These are phyloP conservation scores for Sarcophaga caerulescens DNA, from an alignment of 2,888 invertebrate species.

Conservation along the genomic window DNA sequence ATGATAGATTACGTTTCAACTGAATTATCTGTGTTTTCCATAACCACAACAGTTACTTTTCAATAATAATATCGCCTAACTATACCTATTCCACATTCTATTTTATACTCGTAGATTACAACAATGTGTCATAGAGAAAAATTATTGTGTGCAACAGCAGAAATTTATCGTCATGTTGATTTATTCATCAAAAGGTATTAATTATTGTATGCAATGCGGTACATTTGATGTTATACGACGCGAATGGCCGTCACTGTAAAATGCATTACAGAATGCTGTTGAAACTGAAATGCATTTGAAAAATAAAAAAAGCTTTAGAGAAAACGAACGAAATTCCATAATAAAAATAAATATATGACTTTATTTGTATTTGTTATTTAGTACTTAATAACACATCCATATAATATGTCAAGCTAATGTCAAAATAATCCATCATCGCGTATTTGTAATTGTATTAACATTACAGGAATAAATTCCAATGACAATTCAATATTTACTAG, in stretches of 20 bases:
- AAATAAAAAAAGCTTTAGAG: constrained; percentile 15
- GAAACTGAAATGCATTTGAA: constrained; percentile 12
- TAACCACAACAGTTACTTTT: neutral
- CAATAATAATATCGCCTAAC: neutral
- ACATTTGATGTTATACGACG: constrained; percentile 71
- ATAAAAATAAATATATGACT: constrained; percentile 7
- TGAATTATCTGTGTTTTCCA: neutral
- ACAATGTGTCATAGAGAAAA: neutral
- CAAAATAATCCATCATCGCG: constrained; percentile 58
- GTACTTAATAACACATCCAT: constrained; percentile 24
- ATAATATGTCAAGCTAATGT: constrained; percentile 58
- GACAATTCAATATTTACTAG: constrained; percentile 45
- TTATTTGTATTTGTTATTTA: constrained; percentile 7
- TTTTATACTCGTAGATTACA: neutral
- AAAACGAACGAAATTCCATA: neutral
- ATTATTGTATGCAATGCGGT: constrained; percentile 74
- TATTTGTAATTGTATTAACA: constrained; percentile 22
- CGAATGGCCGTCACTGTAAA: neutral
- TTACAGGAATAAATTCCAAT: constrained; percentile 34
- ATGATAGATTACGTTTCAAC: neutral
- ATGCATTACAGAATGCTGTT: neutral
- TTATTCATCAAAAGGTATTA: constrained; percentile 80
- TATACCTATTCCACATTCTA: neutral
- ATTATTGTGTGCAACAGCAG: constrained; percentile 31
- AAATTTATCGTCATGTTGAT: constrained; percentile 72